phyloP scores from a whole-genome alignment of 2,888 invertebrate species.

The Byasa hedistus region DNA sequence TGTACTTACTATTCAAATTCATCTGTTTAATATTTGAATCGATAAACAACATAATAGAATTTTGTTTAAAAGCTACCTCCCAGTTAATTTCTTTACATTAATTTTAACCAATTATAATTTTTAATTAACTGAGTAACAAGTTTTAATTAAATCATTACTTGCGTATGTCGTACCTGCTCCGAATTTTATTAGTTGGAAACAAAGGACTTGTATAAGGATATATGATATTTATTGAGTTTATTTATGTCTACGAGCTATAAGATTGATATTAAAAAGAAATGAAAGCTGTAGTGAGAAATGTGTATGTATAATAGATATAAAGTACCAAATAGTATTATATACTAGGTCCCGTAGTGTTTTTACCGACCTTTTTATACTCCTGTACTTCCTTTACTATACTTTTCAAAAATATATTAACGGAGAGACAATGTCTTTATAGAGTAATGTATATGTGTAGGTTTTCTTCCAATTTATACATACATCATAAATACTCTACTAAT shows the following conservation, averaged over 20 bases:
- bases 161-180: slow-evolving; percentile 45
- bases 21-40: background rate
- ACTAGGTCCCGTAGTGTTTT: slow-evolving; percentile 70
- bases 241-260: slow-evolving; percentile 36
- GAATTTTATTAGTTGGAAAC: slow-evolving; percentile 57
- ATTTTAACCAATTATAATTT: background rate
- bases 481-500: slow-evolving; percentile 6
- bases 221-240: slow-evolving; percentile 38
- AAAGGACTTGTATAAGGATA: slow-evolving; percentile 44
- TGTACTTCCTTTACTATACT: slow-evolving; percentile 50
- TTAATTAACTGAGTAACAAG: background rate
- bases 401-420: slow-evolving; percentile 12
- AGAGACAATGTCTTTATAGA: slow-evolving; percentile 4
- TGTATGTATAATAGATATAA: slow-evolving; percentile 43
- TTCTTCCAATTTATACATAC: background rate
- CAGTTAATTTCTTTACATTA: background rate
- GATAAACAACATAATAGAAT: no score
- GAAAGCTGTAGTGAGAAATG: slow-evolving; percentile 74
- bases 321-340: slow-evolving; percentile 58
- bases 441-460: background rate
- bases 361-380: slow-evolving; percentile 74
- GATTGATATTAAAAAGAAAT: slow-evolving; percentile 32
- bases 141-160: slow-evolving; percentile 5
- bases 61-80: no score
- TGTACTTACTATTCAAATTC: background rate